phyloP scores from a whole-genome alignment of 2,888 invertebrate genomes.

The Coelinius sp. region DNA sequence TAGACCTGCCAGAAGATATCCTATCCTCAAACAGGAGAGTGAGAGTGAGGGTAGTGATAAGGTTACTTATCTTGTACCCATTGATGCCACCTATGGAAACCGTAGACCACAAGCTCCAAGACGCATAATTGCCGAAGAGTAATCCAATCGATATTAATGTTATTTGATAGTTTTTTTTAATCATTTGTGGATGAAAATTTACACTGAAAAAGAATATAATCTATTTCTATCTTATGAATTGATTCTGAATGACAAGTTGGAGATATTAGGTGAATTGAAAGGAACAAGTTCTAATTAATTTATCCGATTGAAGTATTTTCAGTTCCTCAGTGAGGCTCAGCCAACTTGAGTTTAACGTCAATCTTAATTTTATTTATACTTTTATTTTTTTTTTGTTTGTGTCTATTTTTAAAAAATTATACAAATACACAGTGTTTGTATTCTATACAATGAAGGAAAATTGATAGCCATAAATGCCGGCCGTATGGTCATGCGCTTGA shows the following conservation, averaged over 20 bases:
- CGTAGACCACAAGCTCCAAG: constrained; percentile 50
- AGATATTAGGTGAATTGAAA: neutral
- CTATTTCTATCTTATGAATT: neutral
- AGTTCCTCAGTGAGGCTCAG: neutral
- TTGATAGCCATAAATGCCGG: constrained; percentile 16
- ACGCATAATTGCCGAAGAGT: constrained; percentile 45
- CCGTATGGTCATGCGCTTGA: neutral
- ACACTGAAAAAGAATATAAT: neutral
- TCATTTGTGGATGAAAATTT: constrained; percentile 4
- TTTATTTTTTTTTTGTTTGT: neutral
- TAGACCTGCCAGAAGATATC: constrained; percentile 59
- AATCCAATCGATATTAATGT: constrained; percentile 23
- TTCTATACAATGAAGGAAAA: too few species aligned
- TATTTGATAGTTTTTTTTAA: neutral
- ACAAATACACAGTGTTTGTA: too few species aligned
- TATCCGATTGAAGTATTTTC: neutral
- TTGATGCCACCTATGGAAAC: constrained; percentile 61
- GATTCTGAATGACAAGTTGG: neutral
- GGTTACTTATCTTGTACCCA: constrained; percentile 62
- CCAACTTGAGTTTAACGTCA: constrained; percentile 11
- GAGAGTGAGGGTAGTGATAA: constrained; percentile 56
- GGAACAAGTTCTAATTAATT: neutral
- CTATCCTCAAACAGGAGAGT: constrained; percentile 57
- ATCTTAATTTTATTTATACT: constrained; percentile 27
- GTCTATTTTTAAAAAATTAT: too few species aligned